phyloP scores from a whole-genome alignment of 2,113 vertebrate species.

The Rhipidura dahli region DNA sequence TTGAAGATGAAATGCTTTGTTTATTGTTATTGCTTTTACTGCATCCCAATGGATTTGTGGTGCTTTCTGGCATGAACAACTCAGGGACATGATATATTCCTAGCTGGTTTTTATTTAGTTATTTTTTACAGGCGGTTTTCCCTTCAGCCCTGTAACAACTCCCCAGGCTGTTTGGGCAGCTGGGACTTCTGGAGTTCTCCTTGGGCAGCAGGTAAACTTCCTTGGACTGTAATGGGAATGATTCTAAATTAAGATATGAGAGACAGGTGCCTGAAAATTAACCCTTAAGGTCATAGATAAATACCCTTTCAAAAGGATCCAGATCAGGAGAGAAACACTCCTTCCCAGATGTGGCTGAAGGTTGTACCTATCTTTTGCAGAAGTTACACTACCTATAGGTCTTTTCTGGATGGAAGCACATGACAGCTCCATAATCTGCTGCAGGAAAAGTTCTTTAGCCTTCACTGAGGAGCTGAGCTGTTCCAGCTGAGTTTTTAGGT shows the following conservation, averaged over 20 bases:
- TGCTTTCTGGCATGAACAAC: not conserved
- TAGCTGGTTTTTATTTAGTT: not conserved
- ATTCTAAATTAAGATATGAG: not conserved
- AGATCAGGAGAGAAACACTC: not conserved
- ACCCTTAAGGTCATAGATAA: not conserved
- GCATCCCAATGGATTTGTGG: not conserved
- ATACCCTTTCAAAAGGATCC: not conserved
- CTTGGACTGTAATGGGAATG: not conserved
- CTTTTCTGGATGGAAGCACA: not conserved
- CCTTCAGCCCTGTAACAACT: not conserved
- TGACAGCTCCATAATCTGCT: not conserved
- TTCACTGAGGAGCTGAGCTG: not conserved
- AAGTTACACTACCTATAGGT: not conserved
- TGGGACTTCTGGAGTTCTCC: not conserved
- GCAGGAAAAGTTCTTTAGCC: not conserved
- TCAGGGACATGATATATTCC: not conserved
- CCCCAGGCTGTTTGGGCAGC: not conserved
- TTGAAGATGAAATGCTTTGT: not conserved
- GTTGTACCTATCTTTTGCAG: not conserved
- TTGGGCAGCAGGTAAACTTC: not conserved
- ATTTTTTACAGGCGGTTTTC: not conserved
- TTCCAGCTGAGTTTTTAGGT: not conserved
- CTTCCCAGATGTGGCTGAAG: not conserved
- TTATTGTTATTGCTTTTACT: not conserved
- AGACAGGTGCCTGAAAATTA: not conserved